Base-by-base conservation (phyloP, 1,140 invertebrate species). In the Elysia chlorotica region DNA sequence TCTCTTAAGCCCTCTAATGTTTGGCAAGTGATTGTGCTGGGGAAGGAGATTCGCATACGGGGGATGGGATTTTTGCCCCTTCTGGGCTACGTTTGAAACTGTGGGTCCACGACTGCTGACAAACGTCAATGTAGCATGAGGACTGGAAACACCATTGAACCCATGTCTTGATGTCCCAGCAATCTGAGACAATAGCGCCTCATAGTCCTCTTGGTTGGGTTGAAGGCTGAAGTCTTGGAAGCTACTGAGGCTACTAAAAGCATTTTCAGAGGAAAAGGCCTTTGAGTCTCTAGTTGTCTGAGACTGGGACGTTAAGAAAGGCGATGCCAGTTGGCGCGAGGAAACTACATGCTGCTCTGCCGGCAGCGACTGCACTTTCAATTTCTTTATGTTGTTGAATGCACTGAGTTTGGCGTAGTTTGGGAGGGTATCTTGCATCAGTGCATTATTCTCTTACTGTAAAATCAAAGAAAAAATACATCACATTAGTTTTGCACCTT, bases 341-440 rank as follows among this genome's bases (percentile, higher is more conserved):
- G 74, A 53, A 79, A 81, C 81, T 83, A 85, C 84, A 85, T 85
- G 74, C 76, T 82, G 81, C 69, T 74, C 75, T 37, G 79, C 74
- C 28, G 76, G 70, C 37, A 69, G 74, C 17, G 77, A 80, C 76
- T 85, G 82, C 65, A 84, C 72, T 78, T 83, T 84, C 41, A 82
- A 79, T 72, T 82, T 85, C 78, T 85, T 85, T 65, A 78, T 83
- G 70, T 80, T 81, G 78, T 76, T 82, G 73, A 81, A 84, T 77
- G 78, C 79, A 78, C 82, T 84, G 59, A 80, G 68, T 78, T 81
- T 84, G 72, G 82, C 75, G 79, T 79, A 80, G 70, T 81, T 79
- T 35, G 41, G 76, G 71, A 78, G 80, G 75, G 78, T 79, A 78
- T 82, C 84, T 84, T 85, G 82, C 84, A 85, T 85, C 78, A 77